Evolutionary conservation across 2,888 invertebrate genomes (phyloP).

Genomic region (Gryllus longicercus): DNA sequence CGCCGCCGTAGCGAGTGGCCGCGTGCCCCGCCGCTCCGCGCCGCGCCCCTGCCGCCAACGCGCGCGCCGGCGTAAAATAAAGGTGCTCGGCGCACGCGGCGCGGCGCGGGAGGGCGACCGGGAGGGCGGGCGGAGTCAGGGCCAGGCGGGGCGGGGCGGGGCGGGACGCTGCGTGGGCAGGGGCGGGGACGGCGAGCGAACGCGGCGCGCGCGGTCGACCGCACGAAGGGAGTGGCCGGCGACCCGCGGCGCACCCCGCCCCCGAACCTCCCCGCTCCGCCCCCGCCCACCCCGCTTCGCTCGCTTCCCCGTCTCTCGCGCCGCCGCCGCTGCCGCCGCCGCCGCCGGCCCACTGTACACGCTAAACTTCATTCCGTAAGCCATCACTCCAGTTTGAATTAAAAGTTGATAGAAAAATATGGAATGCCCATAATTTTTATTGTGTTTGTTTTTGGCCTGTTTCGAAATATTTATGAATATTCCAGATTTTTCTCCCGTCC

Average conservation of each 20-base stretch:
- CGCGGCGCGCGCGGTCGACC: no score
- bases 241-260: background rate
- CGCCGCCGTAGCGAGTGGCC: no score
- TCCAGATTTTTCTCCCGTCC: background rate
- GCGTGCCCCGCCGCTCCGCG: no score
- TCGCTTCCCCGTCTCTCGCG: background rate
- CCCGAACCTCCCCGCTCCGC: background rate
- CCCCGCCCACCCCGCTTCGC: background rate
- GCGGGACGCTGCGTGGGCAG: no score
- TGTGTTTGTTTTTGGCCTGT: slow-evolving; percentile 24
- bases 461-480: slow-evolving; percentile 25
- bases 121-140: no score
- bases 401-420: slow-evolving; percentile 25
- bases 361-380: slow-evolving; percentile 17
- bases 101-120: no score
- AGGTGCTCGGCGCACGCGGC: no score
- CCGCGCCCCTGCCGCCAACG: no score
- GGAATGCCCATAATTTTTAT: slow-evolving; percentile 24
- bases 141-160: no score
- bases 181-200: no score
- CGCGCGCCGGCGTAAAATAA: no score
- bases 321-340: background rate
- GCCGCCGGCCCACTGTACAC: background rate
- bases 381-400: slow-evolving; percentile 20
- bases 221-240: background rate